Evolutionary conservation across 2,888 invertebrate species (phyloP).

Genomic region (Orchesella flavescens): DNA sequence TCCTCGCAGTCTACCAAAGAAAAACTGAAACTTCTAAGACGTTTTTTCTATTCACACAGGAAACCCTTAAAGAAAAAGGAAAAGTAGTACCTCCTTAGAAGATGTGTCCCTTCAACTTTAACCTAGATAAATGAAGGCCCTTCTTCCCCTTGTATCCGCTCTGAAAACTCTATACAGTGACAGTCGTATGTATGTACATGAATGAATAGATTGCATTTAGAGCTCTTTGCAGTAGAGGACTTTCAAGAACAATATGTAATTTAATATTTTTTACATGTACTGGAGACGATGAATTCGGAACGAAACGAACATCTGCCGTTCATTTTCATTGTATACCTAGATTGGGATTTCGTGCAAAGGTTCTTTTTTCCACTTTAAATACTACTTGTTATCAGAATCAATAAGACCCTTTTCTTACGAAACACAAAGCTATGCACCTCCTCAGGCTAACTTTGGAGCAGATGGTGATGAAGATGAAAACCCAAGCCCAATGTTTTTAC

Average conservation of each 20-base stretch:
- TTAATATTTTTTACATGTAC: slow-evolving; percentile 4
- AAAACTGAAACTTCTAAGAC: not conserved
- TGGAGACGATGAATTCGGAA: not conserved
- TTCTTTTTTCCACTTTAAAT: not conserved
- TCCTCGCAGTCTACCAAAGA: not conserved
- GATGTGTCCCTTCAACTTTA: slow-evolving; percentile 26
- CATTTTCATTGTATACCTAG: not conserved
- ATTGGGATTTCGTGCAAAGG: slow-evolving; percentile 10
- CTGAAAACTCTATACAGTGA: too few species aligned
- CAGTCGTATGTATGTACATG: too few species aligned
- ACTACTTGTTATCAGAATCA: slow-evolving; percentile 32
- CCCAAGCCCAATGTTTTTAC: slow-evolving; percentile 23
- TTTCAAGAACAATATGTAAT: slow-evolving; percentile 33
- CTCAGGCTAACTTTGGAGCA: slow-evolving; percentile 37
- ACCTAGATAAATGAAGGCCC: slow-evolving; percentile 20
- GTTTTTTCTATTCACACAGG: not conserved
- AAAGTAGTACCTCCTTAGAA: slow-evolving; percentile 10
- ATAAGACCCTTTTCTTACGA: not conserved
- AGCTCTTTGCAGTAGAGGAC: too few species aligned
- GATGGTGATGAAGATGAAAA: slow-evolving; percentile 32
- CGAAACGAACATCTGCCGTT: slow-evolving; percentile 47
- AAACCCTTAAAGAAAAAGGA: slow-evolving; percentile 13
- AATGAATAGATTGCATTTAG: too few species aligned
- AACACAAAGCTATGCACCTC: not conserved
- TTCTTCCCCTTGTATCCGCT: too few species aligned